A percentile compares a stretch with the other conserved stretches of the same genome.
Conservation (phyloP, 1,140 invertebrate genomes). For the Apis florea region DNA sequence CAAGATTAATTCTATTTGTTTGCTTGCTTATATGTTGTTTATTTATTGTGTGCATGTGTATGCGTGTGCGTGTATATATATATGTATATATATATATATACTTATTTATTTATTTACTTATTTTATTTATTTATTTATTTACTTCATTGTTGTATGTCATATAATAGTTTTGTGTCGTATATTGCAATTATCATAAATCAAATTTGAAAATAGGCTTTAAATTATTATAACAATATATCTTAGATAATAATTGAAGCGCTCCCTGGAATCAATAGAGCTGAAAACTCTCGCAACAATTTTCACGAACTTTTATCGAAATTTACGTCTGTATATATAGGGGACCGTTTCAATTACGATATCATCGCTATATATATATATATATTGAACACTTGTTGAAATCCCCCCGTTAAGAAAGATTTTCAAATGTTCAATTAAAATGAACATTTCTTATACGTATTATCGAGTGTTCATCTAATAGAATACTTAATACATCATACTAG, state of each 20-base stretch:
- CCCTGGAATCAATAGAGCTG: slow-evolving; percentile 67
- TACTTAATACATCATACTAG: slow-evolving; percentile 61
- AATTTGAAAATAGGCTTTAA: slow-evolving; percentile 78
- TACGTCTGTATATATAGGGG: slow-evolving; percentile 54
- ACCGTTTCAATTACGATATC: slow-evolving; percentile 72
- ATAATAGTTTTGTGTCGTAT: slow-evolving; percentile 77
- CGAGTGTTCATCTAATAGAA: slow-evolving; percentile 57
- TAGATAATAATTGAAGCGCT: slow-evolving; percentile 74
- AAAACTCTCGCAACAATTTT: slow-evolving; percentile 66
- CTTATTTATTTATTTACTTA: slow-evolving; percentile 19
- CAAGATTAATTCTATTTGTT: slow-evolving; percentile 4
- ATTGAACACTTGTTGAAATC: slow-evolving; percentile 72
- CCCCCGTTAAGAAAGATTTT: slow-evolving; percentile 65
- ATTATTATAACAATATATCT: slow-evolving; percentile 75
- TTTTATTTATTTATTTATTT: slow-evolving; percentile 70
- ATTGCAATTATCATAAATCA: slow-evolving; percentile 77
- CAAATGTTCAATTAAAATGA: slow-evolving; percentile 71
- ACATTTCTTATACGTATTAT: slow-evolving; percentile 62
- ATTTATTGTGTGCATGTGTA: background rate
- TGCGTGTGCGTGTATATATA: no score
- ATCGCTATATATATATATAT: slow-evolving; percentile 70
- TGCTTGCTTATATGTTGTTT: background rate
- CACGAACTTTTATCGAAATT: slow-evolving; percentile 68
- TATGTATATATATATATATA: slow-evolving; percentile 18
- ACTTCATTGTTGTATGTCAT: slow-evolving; percentile 77